phyloP scores from a whole-genome alignment of 1,140 invertebrate species.

The Chrysomallon squamiferum region DNA sequence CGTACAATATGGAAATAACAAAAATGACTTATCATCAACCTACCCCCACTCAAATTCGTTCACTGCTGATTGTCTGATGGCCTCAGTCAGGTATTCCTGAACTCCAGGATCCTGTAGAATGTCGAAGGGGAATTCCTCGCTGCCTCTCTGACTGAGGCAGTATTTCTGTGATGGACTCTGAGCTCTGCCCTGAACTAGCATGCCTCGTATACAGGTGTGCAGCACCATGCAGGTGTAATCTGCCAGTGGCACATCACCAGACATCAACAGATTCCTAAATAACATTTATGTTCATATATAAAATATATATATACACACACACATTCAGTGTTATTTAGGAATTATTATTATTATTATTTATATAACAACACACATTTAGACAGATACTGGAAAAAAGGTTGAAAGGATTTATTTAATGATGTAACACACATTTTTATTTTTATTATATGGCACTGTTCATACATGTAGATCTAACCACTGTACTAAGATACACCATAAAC shows the following conservation, averaged over 20 bases:
- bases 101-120: neutral
- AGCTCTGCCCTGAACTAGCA: neutral
- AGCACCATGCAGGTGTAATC: constrained; percentile 15
- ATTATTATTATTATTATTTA: no score
- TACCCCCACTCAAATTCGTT: neutral
- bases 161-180: neutral
- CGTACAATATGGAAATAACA: no score
- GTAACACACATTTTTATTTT: no score
- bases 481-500: no score
- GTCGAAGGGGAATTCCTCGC: neutral
- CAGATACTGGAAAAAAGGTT: no score
- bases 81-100: neutral
- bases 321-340: no score
- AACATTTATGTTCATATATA: neutral
- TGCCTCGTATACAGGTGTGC: constrained; percentile 9
- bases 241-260: constrained; percentile 2
- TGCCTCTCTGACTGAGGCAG: neutral
- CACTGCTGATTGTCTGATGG: neutral
- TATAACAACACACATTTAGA: no score
- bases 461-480: no score
- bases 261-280: neutral
- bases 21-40: no score
- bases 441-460: no score
- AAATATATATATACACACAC: neutral
- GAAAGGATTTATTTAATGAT: no score